Evolutionary conservation across 2,113 vertebrate genomes (phyloP).

Genomic region (Okapia johnstoni): DNA sequence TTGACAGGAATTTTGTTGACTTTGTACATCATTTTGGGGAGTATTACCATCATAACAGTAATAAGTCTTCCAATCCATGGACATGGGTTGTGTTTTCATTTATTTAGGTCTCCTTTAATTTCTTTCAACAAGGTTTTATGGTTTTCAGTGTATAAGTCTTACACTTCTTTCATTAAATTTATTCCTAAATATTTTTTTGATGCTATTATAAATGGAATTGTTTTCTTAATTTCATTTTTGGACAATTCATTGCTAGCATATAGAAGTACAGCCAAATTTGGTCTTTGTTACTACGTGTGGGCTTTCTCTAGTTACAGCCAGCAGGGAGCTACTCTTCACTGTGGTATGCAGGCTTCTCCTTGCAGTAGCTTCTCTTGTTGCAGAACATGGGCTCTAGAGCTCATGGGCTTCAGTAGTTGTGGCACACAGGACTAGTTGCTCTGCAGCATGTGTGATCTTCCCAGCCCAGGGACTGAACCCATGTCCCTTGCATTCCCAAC

Average conservation of each 20-base stretch:
- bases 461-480: background rate
- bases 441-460: background rate
- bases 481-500: background rate
- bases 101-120: background rate
- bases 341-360: background rate
- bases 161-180: background rate
- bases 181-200: background rate
- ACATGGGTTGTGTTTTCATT: background rate
- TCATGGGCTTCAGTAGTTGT: background rate
- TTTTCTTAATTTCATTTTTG: background rate
- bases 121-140: background rate
- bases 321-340: background rate
- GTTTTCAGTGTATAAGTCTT: background rate
- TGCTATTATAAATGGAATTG: background rate
- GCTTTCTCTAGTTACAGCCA: background rate
- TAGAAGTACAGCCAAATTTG: background rate
- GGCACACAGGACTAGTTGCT: background rate
- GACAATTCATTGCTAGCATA: background rate
- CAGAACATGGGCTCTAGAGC: background rate
- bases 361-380: background rate
- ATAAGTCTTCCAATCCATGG: background rate
- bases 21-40: background rate
- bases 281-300: background rate
- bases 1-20: background rate
- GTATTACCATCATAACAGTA: background rate